Evolutionary conservation across 2,113 vertebrate species (phyloP), one percentile per base, ranked within the genome.

Genomic region (Brachyhypopomus occidentalis): DNA sequence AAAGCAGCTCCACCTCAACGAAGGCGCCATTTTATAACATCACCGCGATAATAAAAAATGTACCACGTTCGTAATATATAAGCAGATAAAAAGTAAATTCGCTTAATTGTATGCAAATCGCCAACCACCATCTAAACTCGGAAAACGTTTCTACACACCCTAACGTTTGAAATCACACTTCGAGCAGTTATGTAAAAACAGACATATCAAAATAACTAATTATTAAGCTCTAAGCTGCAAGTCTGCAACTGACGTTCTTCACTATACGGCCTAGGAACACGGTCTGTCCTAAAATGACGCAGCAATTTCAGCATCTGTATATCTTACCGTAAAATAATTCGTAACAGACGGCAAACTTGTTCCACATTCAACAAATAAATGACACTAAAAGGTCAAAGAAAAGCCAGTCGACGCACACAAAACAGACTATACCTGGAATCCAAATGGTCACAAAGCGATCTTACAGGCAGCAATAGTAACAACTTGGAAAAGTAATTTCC

Each of bases 201-300:
- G 27, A 16, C 27, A 14, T 64, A 17, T 2, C 5, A 12, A 67
- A 67, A 1, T 3, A 67, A 14, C 2, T 25, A 9, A 62, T 4
- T 20, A 27, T 25, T 20, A 62, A 52, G 38, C 22, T 36, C 22
- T 70, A 23, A 1, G 1, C 30, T 30, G n/a, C n/a, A n/a, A n/a
- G n/a, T n/a, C n/a, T n/a, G n/a, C n/a, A n/a, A 30, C 30, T 30
- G 22, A 0, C 55, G 14, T 55, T 34, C 48, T 30, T 12, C 34
- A 16, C 58, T 36, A 79, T 56, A 36, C 70, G 67, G 25, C 23
- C 36, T 23, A 38, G 25, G 69, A 38, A 55, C 56, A 70, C 23
- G 64, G 48, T 25, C 75, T 19, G 11, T 55, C 56, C 60, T 83
- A 75, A 79, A 86, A 90, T 94, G 93, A 92, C 93, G 84, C 86